A percentile compares a stretch with the other conserved stretches of the same genome.
phyloP scores from a whole-genome alignment of 1,140 invertebrate genomes.

The Cylas formicarius region DNA sequence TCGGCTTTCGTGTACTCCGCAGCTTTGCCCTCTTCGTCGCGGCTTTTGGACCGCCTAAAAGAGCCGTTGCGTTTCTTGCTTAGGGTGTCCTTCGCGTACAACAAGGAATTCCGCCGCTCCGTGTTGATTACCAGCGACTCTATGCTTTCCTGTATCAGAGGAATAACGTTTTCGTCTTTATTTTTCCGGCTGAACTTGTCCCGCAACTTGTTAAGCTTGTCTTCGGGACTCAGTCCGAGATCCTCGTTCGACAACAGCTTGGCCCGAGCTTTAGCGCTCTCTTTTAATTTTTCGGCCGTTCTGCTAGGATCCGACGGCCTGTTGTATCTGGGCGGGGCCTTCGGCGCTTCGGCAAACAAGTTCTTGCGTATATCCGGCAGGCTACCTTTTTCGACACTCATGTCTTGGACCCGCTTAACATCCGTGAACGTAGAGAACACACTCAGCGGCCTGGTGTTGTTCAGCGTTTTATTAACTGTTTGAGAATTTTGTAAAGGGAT shows the following conservation, averaged over 20 bases:
- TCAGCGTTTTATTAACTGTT: slow-evolving; percentile 11
- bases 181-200: slow-evolving; percentile 29
- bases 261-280: slow-evolving; percentile 60
- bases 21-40: slow-evolving; percentile 17
- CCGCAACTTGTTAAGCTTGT: slow-evolving; percentile 48
- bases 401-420: slow-evolving; percentile 7
- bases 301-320: slow-evolving; percentile 39
- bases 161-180: slow-evolving; percentile 21
- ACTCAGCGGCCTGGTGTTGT: slow-evolving; percentile 20
- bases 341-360: slow-evolving; percentile 39
- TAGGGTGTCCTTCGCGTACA: slow-evolving; percentile 32
- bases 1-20: not conserved
- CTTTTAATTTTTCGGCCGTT: slow-evolving; percentile 53
- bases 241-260: slow-evolving; percentile 60
- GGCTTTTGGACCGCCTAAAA: slow-evolving; percentile 32
- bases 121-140: slow-evolving; percentile 29
- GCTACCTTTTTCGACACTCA: slow-evolving; percentile 30
- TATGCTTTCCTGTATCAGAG: slow-evolving; percentile 26
- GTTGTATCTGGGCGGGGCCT: slow-evolving; percentile 22
- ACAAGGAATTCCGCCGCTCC: slow-evolving; percentile 24
- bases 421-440: slow-evolving; percentile 18
- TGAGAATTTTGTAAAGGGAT: slow-evolving; percentile 25
- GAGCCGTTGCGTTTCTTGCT: slow-evolving; percentile 31
- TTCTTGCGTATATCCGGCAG: slow-evolving; percentile 35
- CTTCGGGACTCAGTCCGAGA: slow-evolving; percentile 56